Evolutionary conservation across 2,113 vertebrate genomes (phyloP), one percentile per base, ranked within the genome.

Genomic region (Boulengeromyrus knoepffleri): DNA sequence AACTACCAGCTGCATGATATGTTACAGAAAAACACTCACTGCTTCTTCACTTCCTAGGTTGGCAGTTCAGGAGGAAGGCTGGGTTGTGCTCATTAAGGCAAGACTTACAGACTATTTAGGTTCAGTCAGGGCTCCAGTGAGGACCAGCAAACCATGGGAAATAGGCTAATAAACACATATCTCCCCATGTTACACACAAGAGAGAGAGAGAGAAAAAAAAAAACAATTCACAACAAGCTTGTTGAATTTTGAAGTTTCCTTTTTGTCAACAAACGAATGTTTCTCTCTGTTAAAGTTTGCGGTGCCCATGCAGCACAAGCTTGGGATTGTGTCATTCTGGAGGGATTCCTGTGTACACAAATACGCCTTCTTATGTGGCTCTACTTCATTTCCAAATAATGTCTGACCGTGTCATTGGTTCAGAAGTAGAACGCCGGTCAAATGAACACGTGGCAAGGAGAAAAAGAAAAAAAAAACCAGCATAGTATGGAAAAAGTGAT

Each of bases 341-440:
- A 80, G 74, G 31, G 31, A 19, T 80, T 80, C 74, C 74, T 42
- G 36, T 80, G 36, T 80, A 80, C 36, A 80, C 74, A 80, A 42
- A 42, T 8, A 80, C 13, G 74, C 36, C n/a, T 42, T 77, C 42
- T 77, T 80, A 80, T 80, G 31, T 19, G 36, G 74, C 36, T 39
- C 74, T 80, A 42, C 74, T 42, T 80, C 74, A 80, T 80, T 42
- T 80, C 74, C 74, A 39, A 80, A 80, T 80, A 80, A 80, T 80
- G 74, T 36, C 74, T 80, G 74, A 42, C 74, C 74, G 74, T 80
- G 74, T 80, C 74, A 42, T 42, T 80, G 36, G 74, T 80, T 80
- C 74, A 80, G 31, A 80, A 80, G 36, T 19, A 80, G 74, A 42
- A 80, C 5, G 13, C 36, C 36, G 74, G 74, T 80, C 74, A 80